Percentiles rank a stretch among this genome's conserved stretches.
Conservation (phyloP, 2,888 invertebrate species). For the Ichneumon xanthorius region DNA sequence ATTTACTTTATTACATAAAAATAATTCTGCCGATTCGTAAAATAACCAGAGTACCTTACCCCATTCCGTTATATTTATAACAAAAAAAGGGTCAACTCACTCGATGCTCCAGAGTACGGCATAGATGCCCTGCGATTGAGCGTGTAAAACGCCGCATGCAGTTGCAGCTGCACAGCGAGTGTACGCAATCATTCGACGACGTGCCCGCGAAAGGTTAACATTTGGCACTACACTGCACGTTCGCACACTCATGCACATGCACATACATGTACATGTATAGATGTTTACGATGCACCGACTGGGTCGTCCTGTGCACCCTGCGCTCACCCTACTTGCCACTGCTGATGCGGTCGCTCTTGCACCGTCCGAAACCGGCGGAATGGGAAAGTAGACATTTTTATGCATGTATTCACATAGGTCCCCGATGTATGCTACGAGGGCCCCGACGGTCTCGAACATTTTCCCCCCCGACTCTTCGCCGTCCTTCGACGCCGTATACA, state of each 20-base stretch:
- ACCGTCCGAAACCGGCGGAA: slow-evolving; percentile 24
- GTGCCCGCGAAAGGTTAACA: slow-evolving; percentile 75
- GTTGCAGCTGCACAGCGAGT: slow-evolving; percentile 29
- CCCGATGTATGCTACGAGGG: slow-evolving; percentile 74
- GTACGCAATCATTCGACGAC: slow-evolving; percentile 76
- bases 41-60: no score
- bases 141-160: slow-evolving; percentile 20
- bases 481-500: not conserved
- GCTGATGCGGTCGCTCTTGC: slow-evolving; percentile 36
- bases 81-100: not conserved
- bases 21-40: no score
- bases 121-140: not conserved
- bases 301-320: slow-evolving; percentile 30
- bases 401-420: slow-evolving; percentile 78
- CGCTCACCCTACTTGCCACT: slow-evolving; percentile 7
- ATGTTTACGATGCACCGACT: slow-evolving; percentile 33
- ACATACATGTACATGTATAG: slow-evolving; percentile 23
- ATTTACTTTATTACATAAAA: no score
- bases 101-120: not conserved
- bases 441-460: slow-evolving; percentile 20
- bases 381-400: slow-evolving; percentile 77
- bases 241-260: slow-evolving; percentile 26
- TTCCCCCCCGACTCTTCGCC: not conserved
- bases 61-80: no score
- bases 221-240: slow-evolving; percentile 64